Evolutionary conservation across 2,797 vertebrate genomes (phyloP).

Genomic region (Xyrichtys novacula): DNA sequence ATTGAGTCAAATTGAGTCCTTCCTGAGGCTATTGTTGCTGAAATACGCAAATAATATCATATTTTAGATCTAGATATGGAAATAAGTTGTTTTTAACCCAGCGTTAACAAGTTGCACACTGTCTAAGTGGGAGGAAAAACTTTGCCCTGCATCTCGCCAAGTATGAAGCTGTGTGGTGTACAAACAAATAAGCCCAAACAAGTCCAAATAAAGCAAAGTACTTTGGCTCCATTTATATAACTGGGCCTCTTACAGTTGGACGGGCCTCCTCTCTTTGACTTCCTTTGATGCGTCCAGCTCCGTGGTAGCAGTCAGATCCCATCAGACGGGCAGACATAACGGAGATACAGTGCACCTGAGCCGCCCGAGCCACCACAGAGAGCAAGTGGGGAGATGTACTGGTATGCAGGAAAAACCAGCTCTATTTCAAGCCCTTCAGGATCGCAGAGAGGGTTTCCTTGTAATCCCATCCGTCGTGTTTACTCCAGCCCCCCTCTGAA

Average conservation of each 20-base stretch:
- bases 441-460: constrained; percentile 81
- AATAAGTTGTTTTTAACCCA: constrained; percentile 63
- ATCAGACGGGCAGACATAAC: constrained; percentile 74
- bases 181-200: constrained; percentile 84
- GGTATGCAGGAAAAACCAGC: constrained; percentile 79
- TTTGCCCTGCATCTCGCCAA: constrained; percentile 72
- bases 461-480: constrained; percentile 79
- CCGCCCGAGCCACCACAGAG: constrained; percentile 66
- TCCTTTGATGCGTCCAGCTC: constrained; percentile 76
- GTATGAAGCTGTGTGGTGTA: constrained; percentile 79
- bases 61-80: constrained; percentile 60
- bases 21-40: constrained; percentile 61
- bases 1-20: constrained; percentile 1
- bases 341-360: constrained; percentile 80
- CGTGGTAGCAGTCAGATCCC: constrained; percentile 74
- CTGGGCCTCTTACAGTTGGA: constrained; percentile 80
- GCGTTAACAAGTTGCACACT: constrained; percentile 67
- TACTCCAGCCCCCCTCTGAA: constrained; percentile 64
- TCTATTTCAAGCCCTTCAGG: constrained; percentile 80
- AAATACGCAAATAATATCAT: constrained; percentile 56
- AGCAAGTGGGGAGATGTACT: constrained; percentile 78
- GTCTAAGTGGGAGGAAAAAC: constrained; percentile 73
- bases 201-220: constrained; percentile 85
- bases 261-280: constrained; percentile 68
- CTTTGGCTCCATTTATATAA: constrained; percentile 84